Conservation (phyloP, 2,797 vertebrate species). For the Lepilemur septentrionalis region DNA sequence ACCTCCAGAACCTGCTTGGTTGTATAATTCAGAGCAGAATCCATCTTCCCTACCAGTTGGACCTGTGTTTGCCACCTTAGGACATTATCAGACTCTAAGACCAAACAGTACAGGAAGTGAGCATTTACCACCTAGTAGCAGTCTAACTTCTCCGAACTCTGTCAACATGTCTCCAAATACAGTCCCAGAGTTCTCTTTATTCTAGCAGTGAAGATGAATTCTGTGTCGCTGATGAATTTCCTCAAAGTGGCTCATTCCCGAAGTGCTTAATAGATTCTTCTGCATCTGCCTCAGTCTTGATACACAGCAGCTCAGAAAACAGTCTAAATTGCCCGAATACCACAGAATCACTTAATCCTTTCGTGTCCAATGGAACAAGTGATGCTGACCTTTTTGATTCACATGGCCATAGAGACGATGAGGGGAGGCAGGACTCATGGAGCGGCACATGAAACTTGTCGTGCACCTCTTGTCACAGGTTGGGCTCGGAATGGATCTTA, state of each 20-base stretch:
- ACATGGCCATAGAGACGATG: background rate
- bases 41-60: constrained; percentile 94
- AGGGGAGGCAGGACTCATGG: background rate
- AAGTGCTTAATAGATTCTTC: constrained; percentile 89
- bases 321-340: background rate
- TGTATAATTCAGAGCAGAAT: constrained; percentile 93
- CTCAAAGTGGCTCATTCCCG: constrained; percentile 93
- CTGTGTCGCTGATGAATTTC: constrained; percentile 95
- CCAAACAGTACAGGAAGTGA: constrained; percentile 94
- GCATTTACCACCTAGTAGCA: constrained; percentile 87
- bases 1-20: constrained; percentile 92
- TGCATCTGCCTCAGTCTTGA: background rate
- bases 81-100: constrained; percentile 93
- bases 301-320: background rate
- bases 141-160: constrained; percentile 79
- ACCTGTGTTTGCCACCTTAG: constrained; percentile 91
- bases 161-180: background rate
- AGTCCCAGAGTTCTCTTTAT: background rate
- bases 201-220: constrained; percentile 88
- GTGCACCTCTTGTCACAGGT: background rate
- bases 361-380: background rate
- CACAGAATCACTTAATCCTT: background rate
- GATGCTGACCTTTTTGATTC: background rate
- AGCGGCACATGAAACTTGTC: accelerated
- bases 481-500: background rate